Evolutionary conservation across 2,113 vertebrate species (phyloP), one percentile per base, ranked within the genome.

Genomic region (Mirza zaza): DNA sequence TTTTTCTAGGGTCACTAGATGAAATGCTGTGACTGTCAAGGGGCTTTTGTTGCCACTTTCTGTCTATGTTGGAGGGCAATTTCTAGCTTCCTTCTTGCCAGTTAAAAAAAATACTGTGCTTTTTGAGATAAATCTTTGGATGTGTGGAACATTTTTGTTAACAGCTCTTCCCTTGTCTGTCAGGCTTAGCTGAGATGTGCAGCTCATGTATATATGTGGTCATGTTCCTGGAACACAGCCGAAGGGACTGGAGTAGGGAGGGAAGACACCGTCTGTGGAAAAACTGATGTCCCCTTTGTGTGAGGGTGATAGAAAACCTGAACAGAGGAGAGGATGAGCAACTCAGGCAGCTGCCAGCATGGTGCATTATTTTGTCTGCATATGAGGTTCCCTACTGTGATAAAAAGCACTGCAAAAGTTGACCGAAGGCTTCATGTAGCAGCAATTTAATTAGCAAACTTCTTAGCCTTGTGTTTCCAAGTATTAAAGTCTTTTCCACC

Each of bases 361-460:
- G 0, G n/a, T 11, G 12, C 52, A 36, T 1, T 9, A 6, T 11
- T 9, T 45, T 61, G 52, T n/a, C 6, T n/a, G 67, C 23, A 13
- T 34, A 9, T 34, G 20, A 25, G 5, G 27, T 29, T 55, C 57
- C 52, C 39, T 32, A 6, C 9, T 11, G 29, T 25, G 3, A 29
- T 27, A 25, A 14, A 45, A 27, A 27, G 5, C 29, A 45, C 5
- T 1, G 39, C 23, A 42, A 75, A 34, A 34, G 29, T 4, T 42
- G 1, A 21, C 91, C 4, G 0, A 5, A 17, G 9, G 25, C 25
- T 0, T 4, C 50, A 1, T 25, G 63, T 20, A 5, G 34, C 7
- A 48, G 39, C 12, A 10, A 5, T 68, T 75, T 75, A 17, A 13
- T 29, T 52, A 50, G 63, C 34, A 50, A 34, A 10, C 11, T 52